phyloP scores from a whole-genome alignment of 2,888 invertebrate genomes.

The Heliconius aoede region DNA sequence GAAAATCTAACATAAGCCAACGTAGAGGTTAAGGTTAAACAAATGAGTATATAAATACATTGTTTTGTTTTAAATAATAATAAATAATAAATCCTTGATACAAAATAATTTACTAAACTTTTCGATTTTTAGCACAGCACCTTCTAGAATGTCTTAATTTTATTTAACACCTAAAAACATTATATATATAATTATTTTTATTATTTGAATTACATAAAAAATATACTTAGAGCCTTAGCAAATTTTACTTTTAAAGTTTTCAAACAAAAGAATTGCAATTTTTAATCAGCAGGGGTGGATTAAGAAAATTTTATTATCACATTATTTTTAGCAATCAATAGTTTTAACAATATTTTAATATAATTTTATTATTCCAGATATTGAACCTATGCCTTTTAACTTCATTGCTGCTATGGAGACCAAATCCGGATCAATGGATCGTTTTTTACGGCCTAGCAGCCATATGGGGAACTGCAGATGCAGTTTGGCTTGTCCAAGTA shows the following conservation, averaged over 20 bases:
- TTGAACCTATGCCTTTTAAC: slow-evolving; percentile 88
- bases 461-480: slow-evolving; percentile 94
- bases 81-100: no score
- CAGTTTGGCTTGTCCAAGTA: slow-evolving; percentile 95
- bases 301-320: neutral
- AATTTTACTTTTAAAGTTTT: neutral
- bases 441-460: slow-evolving; percentile 92
- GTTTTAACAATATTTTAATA: neutral
- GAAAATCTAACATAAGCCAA: no score
- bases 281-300: neutral
- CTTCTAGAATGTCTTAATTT: neutral
- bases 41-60: no score
- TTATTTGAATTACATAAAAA: neutral
- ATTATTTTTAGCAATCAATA: neutral
- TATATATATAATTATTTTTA: neutral
- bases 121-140: no score
- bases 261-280: neutral
- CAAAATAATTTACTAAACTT: no score
- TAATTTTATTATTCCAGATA: slow-evolving; percentile 58
- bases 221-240: neutral
- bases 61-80: no score
- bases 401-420: slow-evolving; percentile 88
- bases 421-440: slow-evolving; percentile 86
- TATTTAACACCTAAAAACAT: neutral
- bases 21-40: no score